Base-by-base conservation (phyloP, 2,888 invertebrate species). In the Macaria notata region DNA sequence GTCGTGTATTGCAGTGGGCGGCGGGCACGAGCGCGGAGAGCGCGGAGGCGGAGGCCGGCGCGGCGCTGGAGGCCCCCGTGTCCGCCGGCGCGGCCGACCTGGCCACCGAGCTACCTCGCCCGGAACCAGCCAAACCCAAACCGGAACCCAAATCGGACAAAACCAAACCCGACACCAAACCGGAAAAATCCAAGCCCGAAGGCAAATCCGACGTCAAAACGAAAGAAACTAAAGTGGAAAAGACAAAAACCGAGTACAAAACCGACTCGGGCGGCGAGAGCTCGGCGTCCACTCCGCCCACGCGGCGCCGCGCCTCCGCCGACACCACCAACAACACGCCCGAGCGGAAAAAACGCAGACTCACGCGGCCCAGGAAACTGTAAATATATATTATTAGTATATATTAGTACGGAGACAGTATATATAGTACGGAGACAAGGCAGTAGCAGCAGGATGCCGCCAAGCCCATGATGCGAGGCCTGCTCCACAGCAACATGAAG, bases 381-480 rank as follows among this genome's bases (percentile, higher is more conserved):
- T 89, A 79, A 86, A 46, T 31, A 51, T 5, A 30, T 36, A 7
- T 19, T 19, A 19, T 19, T 19, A 1, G 19, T 19, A 19, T 19
- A 19, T 19, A 19, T 19, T 19, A 19, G 19, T 19, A 19, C 19
- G 19, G 19, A 19, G 19, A 19, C 19, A 19, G 19, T 19, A 19
- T 19, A 19, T 19, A 19, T 19, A 19, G 19, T 19, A 19, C n/a
- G 59, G 59, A 65, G 89, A 86, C 70, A 88, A 85, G 60, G 89
- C 88, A 64, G 88, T 90, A n/a, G 36, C 50, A 7, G 43, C 44
- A 33, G 86, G 88, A n/a, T n/a, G n/a, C n/a, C n/a, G n/a, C n/a
- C n/a, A n/a, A n/a, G 79, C 96, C 97, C 3, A 83, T 93, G 68
- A 88, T 97, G 84, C 93, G 96, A 49, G 94, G 96, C 19, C 93